These are phyloP conservation scores for Raillietiella orientalis DNA, from an alignment of 2,888 invertebrate genomes.

Conservation along the genomic window DNA sequence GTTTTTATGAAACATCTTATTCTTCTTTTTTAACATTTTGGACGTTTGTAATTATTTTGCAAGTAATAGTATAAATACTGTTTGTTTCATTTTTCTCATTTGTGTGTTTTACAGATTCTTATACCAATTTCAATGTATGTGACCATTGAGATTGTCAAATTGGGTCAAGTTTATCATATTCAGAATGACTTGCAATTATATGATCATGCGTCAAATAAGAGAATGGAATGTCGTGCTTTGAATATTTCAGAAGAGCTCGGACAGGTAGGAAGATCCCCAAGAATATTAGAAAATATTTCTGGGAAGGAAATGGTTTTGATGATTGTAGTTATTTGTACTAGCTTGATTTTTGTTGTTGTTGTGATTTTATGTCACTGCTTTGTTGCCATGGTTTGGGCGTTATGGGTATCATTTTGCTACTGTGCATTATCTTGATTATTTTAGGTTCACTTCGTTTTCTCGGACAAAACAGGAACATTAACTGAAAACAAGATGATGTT, in stretches of 20 bases:
- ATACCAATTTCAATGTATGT: slow-evolving; percentile 89
- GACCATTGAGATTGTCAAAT: slow-evolving; percentile 80
- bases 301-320: no score
- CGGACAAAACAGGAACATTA: slow-evolving; percentile 88
- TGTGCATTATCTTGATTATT: slow-evolving; percentile 5
- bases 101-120: slow-evolving; percentile 29
- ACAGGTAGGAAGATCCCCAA: slow-evolving; percentile 26
- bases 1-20: slow-evolving; percentile 13
- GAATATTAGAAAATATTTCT: no score
- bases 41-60: slow-evolving; percentile 79
- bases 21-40: slow-evolving; percentile 67
- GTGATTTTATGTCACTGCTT: not conserved
- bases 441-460: slow-evolving; percentile 58
- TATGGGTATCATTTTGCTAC: not conserved
- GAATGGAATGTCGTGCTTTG: slow-evolving; percentile 61
- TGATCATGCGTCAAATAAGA: slow-evolving; percentile 44
- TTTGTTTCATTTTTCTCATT: slow-evolving; percentile 4
- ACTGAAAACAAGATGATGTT: slow-evolving; percentile 96
- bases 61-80: slow-evolving; percentile 19
- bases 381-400: not conserved
- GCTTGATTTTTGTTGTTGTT: no score
- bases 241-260: slow-evolving; percentile 94
- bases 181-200: slow-evolving; percentile 61
- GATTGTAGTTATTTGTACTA: no score
- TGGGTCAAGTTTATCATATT: slow-evolving; percentile 80